A percentile compares a stretch with the other conserved stretches of the same genome.
phyloP scores from a whole-genome alignment of 1,140 invertebrate genomes.

The Trachymyrmex cornetzi region DNA sequence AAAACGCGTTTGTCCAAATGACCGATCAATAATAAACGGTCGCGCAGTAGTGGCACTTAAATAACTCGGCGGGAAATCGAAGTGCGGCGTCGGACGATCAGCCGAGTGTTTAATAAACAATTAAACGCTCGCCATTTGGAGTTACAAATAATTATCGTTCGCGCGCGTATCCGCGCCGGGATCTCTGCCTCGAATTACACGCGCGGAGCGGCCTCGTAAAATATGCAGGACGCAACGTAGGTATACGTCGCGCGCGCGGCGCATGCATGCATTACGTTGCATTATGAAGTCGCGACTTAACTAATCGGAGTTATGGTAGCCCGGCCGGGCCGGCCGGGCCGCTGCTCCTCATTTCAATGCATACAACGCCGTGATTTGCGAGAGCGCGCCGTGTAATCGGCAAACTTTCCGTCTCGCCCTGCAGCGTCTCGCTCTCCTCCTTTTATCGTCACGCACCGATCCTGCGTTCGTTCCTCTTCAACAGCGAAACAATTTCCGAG shows the following conservation, averaged over 20 bases:
- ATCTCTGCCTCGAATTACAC: constrained; percentile 60
- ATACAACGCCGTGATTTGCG: constrained; percentile 75
- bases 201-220: constrained; percentile 68
- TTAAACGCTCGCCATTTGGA: constrained; percentile 47
- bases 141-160: constrained; percentile 66
- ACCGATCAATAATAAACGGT: constrained; percentile 36
- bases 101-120: constrained; percentile 55
- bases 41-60: constrained; percentile 23
- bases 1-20: constrained; percentile 12
- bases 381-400: constrained; percentile 68
- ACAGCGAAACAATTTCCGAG: background rate
- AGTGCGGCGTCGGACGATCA: background rate
- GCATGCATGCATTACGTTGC: constrained; percentile 73
- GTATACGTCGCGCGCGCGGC: constrained; percentile 42
- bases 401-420: constrained; percentile 63
- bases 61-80: constrained; percentile 52
- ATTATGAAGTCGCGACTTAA: constrained; percentile 74
- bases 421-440: background rate
- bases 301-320: constrained; percentile 78
- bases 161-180: constrained; percentile 40
- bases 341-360: constrained; percentile 75
- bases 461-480: background rate
- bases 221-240: constrained; percentile 71
- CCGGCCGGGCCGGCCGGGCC: constrained; percentile 52
- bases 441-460: constrained; percentile 12